phyloP scores from a whole-genome alignment of 2,888 invertebrate species.

The Orchesella flavescens region DNA sequence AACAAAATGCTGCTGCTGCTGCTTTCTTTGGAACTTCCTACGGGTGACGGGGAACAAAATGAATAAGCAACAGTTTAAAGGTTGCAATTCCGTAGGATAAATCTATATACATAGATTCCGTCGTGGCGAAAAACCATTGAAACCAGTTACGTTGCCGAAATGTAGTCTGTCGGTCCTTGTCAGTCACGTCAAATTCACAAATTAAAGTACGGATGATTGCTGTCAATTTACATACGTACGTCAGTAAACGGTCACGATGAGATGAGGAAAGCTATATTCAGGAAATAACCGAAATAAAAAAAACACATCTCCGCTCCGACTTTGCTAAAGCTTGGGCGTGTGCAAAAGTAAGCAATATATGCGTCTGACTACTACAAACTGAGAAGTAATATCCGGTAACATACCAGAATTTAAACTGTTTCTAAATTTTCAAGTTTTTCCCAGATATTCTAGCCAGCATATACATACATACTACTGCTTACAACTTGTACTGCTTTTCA shows the following conservation, averaged over 20 bases:
- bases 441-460: neutral
- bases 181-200: no score
- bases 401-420: slow-evolving; percentile 27
- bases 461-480: neutral
- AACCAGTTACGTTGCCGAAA: no score
- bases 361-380: slow-evolving; percentile 18
- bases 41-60: neutral
- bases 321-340: neutral
- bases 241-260: neutral
- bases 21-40: neutral
- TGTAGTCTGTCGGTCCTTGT: no score
- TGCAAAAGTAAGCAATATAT: neutral
- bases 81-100: neutral
- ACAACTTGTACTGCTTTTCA: neutral
- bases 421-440: neutral
- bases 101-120: neutral
- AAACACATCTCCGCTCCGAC: neutral
- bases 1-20: neutral
- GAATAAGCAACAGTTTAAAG: neutral
- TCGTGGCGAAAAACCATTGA: no score
- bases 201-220: neutral
- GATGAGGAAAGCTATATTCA: neutral
- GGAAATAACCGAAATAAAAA: neutral
- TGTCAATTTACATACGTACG: neutral
- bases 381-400: slow-evolving; percentile 51